Base-by-base conservation (phyloP, 1,140 invertebrate species). In the Trichomalopsis sarcophagae region DNA sequence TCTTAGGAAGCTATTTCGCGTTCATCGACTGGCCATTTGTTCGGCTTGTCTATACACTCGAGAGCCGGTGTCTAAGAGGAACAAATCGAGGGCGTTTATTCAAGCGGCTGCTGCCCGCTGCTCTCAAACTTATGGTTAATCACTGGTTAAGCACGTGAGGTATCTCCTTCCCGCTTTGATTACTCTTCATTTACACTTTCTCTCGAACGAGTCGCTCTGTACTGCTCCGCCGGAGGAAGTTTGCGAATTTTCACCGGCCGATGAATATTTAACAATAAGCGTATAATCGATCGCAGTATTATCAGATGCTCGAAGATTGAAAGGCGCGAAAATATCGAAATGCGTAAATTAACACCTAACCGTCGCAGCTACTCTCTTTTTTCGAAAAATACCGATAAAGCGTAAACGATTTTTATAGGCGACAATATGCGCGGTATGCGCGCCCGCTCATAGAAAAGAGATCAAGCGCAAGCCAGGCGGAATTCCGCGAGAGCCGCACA, bases 11-110 rank as follows among this genome's bases (percentile, higher is more conserved):
- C 80, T 47, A 79, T 84, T 84, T 82, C 83, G 40, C 55, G 47
- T 81, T 71, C 75, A 87, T 82, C 81, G 86, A 85, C 86, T 87
- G 74, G 75, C 76, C 79, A 87, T 87, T 87, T 85, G 86, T 84
- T 84, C 79, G 79, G 11, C 30, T 40, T 44, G 17, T 75, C 71
- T 75, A 10, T 75, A 10, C 36, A 78, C 40, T 17, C 13, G 17
- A 40, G 36, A 0, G 1, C 21, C 2, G 17, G n/a, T 71, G 2
- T 21, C 9, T 27, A 71, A 44, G 44, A 44, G 30, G 30, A 75
- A 82, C 71, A 82, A 82, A 82, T 82, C 75, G 73, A 76, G 27
- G 75, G 33, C 50, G 33, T 62, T 75, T 82, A 82, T 66, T 82
- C 36, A 62, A 27, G n/a, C 68, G 68, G 23, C n/a, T 10, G 68